These are phyloP conservation scores for Carterocephalus palaemon DNA, from an alignment of 2,888 invertebrate genomes.

Conservation along the genomic window DNA sequence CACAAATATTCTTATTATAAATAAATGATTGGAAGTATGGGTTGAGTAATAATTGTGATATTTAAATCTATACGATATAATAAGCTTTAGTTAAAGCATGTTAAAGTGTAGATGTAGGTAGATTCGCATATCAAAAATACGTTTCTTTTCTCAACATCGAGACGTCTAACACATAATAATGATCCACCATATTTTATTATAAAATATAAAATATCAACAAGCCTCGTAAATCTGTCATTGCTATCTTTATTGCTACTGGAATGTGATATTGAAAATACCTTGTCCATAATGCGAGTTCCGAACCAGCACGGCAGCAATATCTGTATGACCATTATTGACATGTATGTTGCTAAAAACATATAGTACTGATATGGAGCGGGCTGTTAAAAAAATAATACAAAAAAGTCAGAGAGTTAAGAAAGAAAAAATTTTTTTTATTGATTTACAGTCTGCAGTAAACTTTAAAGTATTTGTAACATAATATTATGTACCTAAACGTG, in stretches of 20 bases:
- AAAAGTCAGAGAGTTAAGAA: background rate
- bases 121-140: too few species aligned
- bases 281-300: slow-evolving; percentile 51
- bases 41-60: background rate
- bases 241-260: background rate
- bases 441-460: background rate
- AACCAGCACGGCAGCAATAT: slow-evolving; percentile 59
- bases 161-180: too few species aligned
- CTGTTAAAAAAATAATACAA: slow-evolving; percentile 34
- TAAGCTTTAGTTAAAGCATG: background rate
- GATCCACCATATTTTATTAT: too few species aligned
- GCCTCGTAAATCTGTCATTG: too few species aligned
- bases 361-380: slow-evolving; percentile 48
- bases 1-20: too few species aligned
- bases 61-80: background rate
- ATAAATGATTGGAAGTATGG: background rate
- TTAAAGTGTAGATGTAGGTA: too few species aligned
- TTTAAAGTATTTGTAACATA: too few species aligned
- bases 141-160: too few species aligned
- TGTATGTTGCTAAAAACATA: slow-evolving; percentile 51
- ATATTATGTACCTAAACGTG: too few species aligned
- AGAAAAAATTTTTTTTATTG: background rate
- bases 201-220: too few species aligned
- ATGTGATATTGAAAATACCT: slow-evolving; percentile 40
- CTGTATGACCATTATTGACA: slow-evolving; percentile 48